Evolutionary conservation across 2,113 vertebrate genomes (phyloP).

Genomic region (Alexandromys fortis): DNA sequence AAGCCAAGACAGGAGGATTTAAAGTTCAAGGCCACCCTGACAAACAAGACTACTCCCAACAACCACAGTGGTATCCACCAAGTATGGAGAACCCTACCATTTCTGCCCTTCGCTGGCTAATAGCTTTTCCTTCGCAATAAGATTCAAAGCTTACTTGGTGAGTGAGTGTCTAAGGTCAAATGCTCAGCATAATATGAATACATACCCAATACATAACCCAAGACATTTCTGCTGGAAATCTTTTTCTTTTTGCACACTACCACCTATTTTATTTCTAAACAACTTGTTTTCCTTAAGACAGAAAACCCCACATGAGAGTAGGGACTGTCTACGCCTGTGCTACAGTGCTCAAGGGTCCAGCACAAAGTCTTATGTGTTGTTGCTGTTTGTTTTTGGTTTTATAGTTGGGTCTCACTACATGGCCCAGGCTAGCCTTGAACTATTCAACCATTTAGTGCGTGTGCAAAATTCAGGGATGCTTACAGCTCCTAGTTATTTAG

Average conservation of each 20-base stretch:
- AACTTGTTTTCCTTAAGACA: conserved; percentile 10
- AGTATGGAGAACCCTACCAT: not conserved
- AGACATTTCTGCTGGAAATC: not conserved
- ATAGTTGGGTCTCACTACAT: not conserved
- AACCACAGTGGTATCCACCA: not conserved
- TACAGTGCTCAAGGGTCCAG: not conserved
- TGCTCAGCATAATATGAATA: not conserved
- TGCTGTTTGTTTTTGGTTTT: not conserved
- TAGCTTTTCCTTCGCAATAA: not conserved
- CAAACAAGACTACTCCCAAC: not conserved
- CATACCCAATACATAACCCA: not conserved
- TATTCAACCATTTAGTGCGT: not conserved
- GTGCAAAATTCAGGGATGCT: not conserved
- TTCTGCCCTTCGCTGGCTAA: not conserved
- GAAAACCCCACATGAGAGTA: not conserved
- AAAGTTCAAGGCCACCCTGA: not conserved
- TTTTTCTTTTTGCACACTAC: not conserved
- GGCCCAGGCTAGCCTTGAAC: not conserved
- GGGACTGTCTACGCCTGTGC: not conserved
- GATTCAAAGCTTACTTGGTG: not conserved
- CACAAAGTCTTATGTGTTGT: not conserved
- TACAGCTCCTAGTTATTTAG: not conserved
- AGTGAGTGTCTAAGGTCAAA: conserved; percentile 2
- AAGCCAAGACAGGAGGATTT: not conserved
- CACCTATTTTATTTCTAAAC: not conserved